Evolutionary conservation across 2,888 invertebrate species (phyloP).

Genomic region (Chymomyza fuscimana): DNA sequence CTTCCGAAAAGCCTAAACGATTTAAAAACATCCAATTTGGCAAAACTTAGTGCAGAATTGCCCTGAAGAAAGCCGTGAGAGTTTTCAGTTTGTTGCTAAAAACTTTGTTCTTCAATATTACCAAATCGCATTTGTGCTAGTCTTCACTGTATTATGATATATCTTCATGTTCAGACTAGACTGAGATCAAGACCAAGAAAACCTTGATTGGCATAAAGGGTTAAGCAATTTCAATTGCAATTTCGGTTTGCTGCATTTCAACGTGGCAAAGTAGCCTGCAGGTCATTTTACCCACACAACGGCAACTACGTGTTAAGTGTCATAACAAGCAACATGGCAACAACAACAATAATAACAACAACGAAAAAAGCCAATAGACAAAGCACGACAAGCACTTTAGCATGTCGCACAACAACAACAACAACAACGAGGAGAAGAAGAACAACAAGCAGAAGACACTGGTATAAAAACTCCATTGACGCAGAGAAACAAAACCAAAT

Average conservation of each 20-base stretch:
- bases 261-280: slow-evolving; percentile 39
- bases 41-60: no score
- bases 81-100: no score
- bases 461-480: background rate
- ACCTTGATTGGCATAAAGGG: slow-evolving; percentile 2
- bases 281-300: slow-evolving; percentile 67
- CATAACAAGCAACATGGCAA: slow-evolving; percentile 24
- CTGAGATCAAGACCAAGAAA: background rate
- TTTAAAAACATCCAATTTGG: no score
- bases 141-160: no score
- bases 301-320: slow-evolving; percentile 71
- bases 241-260: background rate
- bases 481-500: slow-evolving; percentile 13
- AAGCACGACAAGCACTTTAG: slow-evolving; percentile 75
- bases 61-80: no score
- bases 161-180: background rate
- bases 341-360: slow-evolving; percentile 24
- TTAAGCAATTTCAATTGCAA: background rate
- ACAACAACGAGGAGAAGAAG: background rate
- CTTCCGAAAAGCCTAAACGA: no score
- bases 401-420: slow-evolving; percentile 49
- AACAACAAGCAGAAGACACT: background rate
- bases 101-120: no score
- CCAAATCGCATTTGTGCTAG: no score
- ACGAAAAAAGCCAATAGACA: slow-evolving; percentile 41